A percentile compares a stretch with the other conserved stretches of the same genome.
Evolutionary conservation across 2,888 invertebrate genomes (phyloP).

Genomic region (Cancer borealis): DNA sequence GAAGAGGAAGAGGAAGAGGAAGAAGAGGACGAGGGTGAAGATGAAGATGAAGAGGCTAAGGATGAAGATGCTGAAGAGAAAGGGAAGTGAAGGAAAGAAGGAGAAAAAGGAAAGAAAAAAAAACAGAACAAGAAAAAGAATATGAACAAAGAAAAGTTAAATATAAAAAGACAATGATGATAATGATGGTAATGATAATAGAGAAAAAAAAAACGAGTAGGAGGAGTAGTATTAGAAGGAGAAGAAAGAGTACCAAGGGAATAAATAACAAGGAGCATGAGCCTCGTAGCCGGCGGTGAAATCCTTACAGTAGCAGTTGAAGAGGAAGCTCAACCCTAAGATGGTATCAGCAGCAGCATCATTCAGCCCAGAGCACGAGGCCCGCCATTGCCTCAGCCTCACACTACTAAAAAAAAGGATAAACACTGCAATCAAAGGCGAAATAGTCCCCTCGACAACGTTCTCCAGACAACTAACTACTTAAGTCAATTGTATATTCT

Average conservation of each 20-base stretch:
- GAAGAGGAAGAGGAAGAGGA: not conserved
- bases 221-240: not conserved
- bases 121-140: not conserved
- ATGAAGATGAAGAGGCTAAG: not conserved
- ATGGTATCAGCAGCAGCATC: not conserved
- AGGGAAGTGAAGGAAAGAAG: not conserved
- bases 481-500: not conserved
- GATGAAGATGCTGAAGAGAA: not conserved
- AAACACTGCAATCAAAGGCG: conserved; percentile 33
- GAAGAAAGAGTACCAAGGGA: not conserved
- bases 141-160: not conserved
- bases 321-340: conserved; percentile 1
- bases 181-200: not conserved
- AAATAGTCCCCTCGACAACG: not conserved
- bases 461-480: not conserved
- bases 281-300: not conserved
- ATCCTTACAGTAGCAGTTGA: conserved; percentile 14
- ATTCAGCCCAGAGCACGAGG: not conserved
- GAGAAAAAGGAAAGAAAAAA: not conserved
- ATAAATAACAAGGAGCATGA: not conserved
- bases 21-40: not conserved
- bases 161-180: not conserved
- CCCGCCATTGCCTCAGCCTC: not conserved
- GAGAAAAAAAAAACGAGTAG: not conserved
- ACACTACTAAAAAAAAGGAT: not conserved